Percentiles rank a stretch among this genome's conserved stretches.
phyloP scores from a whole-genome alignment of 2,113 vertebrate genomes.

The Trachemys scripta region DNA sequence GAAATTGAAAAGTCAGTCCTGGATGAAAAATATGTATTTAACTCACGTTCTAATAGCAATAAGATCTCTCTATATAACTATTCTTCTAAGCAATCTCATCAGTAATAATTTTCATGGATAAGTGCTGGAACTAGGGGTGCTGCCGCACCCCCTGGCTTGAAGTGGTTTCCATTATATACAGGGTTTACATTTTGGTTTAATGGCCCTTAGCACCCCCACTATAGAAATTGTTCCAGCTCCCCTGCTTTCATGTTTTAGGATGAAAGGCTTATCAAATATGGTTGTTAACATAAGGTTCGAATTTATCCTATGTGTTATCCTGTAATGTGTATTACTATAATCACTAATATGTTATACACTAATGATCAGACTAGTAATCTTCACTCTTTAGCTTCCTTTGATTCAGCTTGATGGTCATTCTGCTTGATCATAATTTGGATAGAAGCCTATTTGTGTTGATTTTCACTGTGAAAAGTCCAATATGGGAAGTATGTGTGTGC shows the following conservation, averaged over 20 bases:
- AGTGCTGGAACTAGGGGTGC: too few species aligned
- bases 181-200: too few species aligned
- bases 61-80: not conserved
- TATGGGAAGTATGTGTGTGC: conserved; percentile 57
- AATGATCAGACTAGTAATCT: conserved; percentile 52
- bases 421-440: conserved; percentile 58
- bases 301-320: not conserved
- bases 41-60: not conserved
- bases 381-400: conserved; percentile 60
- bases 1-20: not conserved
- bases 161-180: too few species aligned
- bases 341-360: conserved; percentile 9
- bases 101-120: not conserved
- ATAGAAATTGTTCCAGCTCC: too few species aligned
- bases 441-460: conserved; percentile 38
- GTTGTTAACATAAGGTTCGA: not conserved
- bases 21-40: not conserved
- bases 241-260: not conserved
- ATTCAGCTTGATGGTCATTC: conserved; percentile 48
- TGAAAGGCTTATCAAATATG: not conserved
- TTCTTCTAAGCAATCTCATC: not conserved
- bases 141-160: too few species aligned
- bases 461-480: conserved; percentile 43
- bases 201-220: too few species aligned
- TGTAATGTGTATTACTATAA: not conserved